Evolutionary conservation across 2,888 invertebrate genomes (phyloP), one percentile per base, ranked within the genome.

Genomic region (Patella depressa): DNA sequence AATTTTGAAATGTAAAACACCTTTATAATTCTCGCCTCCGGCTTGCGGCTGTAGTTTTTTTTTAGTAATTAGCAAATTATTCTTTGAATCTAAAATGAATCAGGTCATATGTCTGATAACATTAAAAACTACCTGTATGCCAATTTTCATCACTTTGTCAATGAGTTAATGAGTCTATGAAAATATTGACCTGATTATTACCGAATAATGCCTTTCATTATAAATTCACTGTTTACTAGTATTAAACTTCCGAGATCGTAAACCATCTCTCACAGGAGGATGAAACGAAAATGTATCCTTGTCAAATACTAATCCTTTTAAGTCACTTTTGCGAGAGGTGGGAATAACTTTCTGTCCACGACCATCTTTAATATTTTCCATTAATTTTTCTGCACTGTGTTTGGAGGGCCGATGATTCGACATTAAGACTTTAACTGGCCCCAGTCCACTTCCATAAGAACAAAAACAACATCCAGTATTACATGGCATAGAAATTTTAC

Each of bases 291-390:
- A 69, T 45, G 65, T 76, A 1, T 72, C 45, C 15, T 73, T 53
- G 53, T 79, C 79, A 65, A 76, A 79, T 7, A 79, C 76, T 29
- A 79, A 53, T 17, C 79, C 79, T n/a, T 55, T 73, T 17, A 79
- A 53, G n/a, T 79, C 79, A 65, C 72, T 72, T 55, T 79, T 79
- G 29, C 79, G 55, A 14, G 79, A 79, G 9, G 69, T 65, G 0
- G 79, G 76, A 65, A 79, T 79, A 12, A 69, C 76, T 12, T 74
- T 53, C 53, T 72, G 71, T 57, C 79, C 79, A 53, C 76, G 53
- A 14, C 79, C 79, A 53, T 79, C 79, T 72, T 76, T 76, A n/a
- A 79, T 74, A 15, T 72, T 19, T 12, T 65, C 45, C 34, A 76
- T 76, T 29, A 65, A 72, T 45, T 53, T 76, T 53, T 65, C 72